A percentile compares a stretch with the other conserved stretches of the same genome.
Evolutionary conservation across 2,797 vertebrate species (phyloP).

Genomic region (Coranthus polyacanthus): DNA sequence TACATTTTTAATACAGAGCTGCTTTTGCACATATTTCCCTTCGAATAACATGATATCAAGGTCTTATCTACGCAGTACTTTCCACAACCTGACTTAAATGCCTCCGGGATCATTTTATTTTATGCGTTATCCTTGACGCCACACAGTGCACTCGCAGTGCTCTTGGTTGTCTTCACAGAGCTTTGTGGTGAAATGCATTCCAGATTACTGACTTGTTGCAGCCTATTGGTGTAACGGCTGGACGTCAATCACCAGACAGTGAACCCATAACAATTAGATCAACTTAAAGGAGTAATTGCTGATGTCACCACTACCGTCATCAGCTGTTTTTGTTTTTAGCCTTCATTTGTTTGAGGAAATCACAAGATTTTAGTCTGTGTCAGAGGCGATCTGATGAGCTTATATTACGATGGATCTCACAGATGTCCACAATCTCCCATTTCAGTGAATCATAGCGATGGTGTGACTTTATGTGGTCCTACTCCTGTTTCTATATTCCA

Average conservation of each 20-base stretch:
- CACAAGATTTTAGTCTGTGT: background rate
- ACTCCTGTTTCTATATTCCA: too few species aligned
- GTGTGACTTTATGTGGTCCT: too few species aligned
- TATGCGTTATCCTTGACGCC: background rate
- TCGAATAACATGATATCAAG: too few species aligned
- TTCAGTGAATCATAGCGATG: too few species aligned
- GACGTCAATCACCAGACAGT: constrained; percentile 2
- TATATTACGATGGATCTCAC: too few species aligned
- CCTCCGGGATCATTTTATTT: background rate
- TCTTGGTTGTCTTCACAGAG: constrained; percentile 14
- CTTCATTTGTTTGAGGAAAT: constrained; percentile 14
- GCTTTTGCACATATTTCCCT: too few species aligned
- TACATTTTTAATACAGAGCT: too few species aligned
- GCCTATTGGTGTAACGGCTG: background rate
- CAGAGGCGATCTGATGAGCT: too few species aligned
- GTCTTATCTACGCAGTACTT: too few species aligned
- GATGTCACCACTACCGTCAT: background rate
- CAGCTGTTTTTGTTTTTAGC: background rate
- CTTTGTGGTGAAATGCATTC: constrained; percentile 16
- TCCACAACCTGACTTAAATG: too few species aligned
- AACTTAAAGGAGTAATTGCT: background rate
- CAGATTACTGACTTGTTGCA: constrained; percentile 14
- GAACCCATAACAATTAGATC: background rate
- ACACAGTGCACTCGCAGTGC: background rate
- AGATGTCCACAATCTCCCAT: too few species aligned